Evolutionary conservation across 35 echinoderm and acorn worm genomes (phyloP), one percentile per base, ranked within the genome.

Genomic region (Diadema setosum): DNA sequence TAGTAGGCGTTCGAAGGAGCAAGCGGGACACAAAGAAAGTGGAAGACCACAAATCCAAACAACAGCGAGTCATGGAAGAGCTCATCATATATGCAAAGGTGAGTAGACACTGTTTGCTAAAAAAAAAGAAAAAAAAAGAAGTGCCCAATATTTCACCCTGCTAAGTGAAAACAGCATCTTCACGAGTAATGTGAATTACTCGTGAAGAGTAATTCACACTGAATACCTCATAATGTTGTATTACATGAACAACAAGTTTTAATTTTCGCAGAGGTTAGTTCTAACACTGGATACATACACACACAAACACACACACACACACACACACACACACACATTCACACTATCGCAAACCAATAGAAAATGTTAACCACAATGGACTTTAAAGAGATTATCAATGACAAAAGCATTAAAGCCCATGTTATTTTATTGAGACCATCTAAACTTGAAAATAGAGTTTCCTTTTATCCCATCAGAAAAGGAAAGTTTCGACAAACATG

Each of bases 11-110:
- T 48, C 67, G 44, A 12, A 18, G 65, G 14, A 37, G 37, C 7
- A 85, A 85, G 42, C 17, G 21, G 31, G 36, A 85, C 43, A 20
- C 83, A 2, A 85, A 42, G 63, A 67, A n/a, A 58, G 83, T 59
- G 83, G 63, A 42, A 67, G 43, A 20, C 41, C 73, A 85, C 23
- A 85, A 17, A 39, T 67, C 83, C 7, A 64, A 33, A 41, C 9
- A 17, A 36, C 20, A 4, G 0, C 60, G 57, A 5, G n/a, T 85
- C 3, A 85, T 64, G 58, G 52, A 85, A 40, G 50, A 85, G 35
- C 6, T 85, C 20, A 17, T 85, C 63, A 30, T 85, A 2, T 30
- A 29, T 44, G 0, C 65, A 1, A 85, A 85, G 58, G 83, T 85
- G 43, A 85, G 40, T 42, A 44, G 9, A 52, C n/a, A n/a, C 48